These are phyloP conservation scores for Sussaba pulchella DNA, from an alignment of 2,888 invertebrate genomes.

Conservation along the genomic window DNA sequence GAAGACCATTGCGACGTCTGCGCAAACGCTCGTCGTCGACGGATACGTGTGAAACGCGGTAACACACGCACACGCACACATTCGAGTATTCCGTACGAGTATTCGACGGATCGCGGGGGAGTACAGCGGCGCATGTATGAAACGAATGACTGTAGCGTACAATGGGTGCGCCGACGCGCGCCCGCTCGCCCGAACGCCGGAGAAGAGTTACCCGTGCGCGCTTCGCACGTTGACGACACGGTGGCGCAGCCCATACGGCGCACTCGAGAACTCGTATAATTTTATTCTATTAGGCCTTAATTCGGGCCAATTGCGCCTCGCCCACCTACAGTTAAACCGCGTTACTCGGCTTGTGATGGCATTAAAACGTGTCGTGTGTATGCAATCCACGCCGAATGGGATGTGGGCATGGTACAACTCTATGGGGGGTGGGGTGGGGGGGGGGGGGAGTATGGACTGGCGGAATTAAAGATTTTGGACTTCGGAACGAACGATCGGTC, in stretches of 20 bases:
- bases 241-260: slow-evolving; percentile 18
- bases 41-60: too few species aligned
- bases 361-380: not conserved
- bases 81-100: too few species aligned
- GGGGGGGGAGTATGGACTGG: not conserved
- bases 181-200: too few species aligned
- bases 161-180: slow-evolving; percentile 11
- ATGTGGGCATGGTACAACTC: too few species aligned
- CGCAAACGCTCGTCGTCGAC: too few species aligned
- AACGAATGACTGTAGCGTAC: not conserved
- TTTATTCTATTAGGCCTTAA: slow-evolving; percentile 78
- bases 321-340: slow-evolving; percentile 70
- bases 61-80: too few species aligned
- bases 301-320: slow-evolving; percentile 78
- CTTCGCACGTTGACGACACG: not conserved
- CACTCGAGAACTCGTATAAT: slow-evolving; percentile 68
- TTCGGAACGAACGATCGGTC: slow-evolving; percentile 5
- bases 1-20: too few species aligned
- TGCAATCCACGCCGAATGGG: not conserved
- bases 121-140: not conserved
- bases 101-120: too few species aligned
- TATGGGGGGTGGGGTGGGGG: too few species aligned
- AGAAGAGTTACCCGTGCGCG: not conserved
- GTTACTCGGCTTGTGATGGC: slow-evolving; percentile 18
- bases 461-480: not conserved